Evolutionary conservation across 2,113 vertebrate species (phyloP).

Genomic region (Rousettus leschenaultii): DNA sequence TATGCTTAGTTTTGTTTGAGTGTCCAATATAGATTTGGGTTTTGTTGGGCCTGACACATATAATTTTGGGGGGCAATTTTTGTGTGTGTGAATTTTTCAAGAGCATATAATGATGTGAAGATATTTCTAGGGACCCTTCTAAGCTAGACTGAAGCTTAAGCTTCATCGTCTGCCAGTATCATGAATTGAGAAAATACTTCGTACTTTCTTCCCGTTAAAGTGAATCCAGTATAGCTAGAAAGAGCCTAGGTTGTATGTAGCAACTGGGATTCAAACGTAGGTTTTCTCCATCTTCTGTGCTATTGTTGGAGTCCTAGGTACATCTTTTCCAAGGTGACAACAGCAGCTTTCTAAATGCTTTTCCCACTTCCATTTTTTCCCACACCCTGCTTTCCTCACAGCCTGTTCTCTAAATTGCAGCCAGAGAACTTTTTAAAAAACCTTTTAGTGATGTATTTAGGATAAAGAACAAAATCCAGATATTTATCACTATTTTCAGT

Average conservation of each 20-base stretch:
- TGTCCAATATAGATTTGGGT: background rate
- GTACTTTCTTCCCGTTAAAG: background rate
- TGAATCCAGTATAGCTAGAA: background rate
- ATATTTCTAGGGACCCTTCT: background rate
- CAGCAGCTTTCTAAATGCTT: background rate
- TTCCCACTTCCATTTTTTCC: background rate
- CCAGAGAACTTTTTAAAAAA: background rate
- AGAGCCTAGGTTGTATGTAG: background rate
- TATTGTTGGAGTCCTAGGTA: background rate
- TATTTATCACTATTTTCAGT: background rate
- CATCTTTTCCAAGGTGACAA: background rate
- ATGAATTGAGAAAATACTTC: background rate
- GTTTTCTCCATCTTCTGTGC: background rate
- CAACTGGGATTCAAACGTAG: background rate
- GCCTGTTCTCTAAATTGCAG: background rate
- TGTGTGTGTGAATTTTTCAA: background rate
- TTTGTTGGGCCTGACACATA: background rate
- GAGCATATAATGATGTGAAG: background rate
- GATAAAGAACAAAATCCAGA: constrained; percentile 14
- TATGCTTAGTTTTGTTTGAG: constrained; percentile 3
- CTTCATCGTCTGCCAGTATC: background rate
- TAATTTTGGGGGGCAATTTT: background rate
- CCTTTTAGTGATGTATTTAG: background rate
- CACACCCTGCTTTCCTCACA: background rate
- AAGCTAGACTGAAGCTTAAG: background rate